Conservation (phyloP, 1,140 invertebrate species). For the Nylanderia fulva region DNA sequence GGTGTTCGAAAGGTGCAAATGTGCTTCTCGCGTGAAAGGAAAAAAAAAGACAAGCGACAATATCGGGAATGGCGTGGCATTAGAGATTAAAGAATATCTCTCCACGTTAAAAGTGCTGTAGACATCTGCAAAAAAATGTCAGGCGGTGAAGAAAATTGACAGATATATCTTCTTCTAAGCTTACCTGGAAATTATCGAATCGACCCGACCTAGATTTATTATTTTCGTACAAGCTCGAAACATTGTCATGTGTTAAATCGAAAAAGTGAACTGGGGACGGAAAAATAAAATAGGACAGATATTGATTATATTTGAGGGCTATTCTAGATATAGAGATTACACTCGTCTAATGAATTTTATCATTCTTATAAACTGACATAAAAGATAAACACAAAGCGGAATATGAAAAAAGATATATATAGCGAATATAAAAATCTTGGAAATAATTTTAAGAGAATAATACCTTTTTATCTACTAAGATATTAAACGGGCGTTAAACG, state of each 20-base stretch:
- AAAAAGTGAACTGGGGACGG: not conserved
- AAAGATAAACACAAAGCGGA: not conserved
- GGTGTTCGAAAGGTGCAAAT: not conserved
- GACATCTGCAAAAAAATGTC: constrained; percentile 12
- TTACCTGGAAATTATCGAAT: constrained; percentile 17
- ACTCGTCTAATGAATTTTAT: not conserved
- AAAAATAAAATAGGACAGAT: not conserved
- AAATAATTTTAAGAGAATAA: too few species aligned
- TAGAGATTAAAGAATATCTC: constrained; percentile 61
- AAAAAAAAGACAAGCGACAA: not conserved
- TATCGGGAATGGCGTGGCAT: constrained; percentile 44
- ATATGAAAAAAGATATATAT: not conserved
- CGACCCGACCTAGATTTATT: constrained; percentile 24
- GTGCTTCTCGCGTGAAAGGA: not conserved
- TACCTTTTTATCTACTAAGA: not conserved
- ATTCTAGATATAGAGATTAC: not conserved
- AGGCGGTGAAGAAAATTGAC: constrained; percentile 42
- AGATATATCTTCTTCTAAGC: constrained; percentile 1
- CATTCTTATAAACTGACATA: not conserved
- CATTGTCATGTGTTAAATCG: constrained; percentile 26
- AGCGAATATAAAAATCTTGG: not conserved
- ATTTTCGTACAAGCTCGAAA: constrained; percentile 16
- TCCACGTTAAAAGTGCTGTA: constrained; percentile 40
- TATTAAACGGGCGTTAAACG: constrained; percentile 26
- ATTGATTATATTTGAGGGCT: not conserved